Conservation (phyloP, 2,888 invertebrate species). For the Dendrolimus pini region DNA sequence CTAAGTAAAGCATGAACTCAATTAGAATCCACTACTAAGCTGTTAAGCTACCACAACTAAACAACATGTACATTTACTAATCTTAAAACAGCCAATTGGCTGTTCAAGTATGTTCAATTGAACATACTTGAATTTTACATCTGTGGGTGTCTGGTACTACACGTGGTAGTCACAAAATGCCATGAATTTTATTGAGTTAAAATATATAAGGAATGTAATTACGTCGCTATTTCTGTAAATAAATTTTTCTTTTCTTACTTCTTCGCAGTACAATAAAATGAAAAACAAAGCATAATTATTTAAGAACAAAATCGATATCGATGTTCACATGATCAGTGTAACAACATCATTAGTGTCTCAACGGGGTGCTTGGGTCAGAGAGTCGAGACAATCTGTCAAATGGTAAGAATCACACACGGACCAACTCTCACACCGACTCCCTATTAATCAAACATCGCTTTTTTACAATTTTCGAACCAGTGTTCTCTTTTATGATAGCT, state of each 20-base stretch:
- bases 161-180: too few relatives aligned
- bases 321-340: slow-evolving; percentile 24
- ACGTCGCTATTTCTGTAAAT: too few relatives aligned
- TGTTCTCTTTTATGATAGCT: slow-evolving; percentile 69
- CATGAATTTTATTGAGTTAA: too few relatives aligned
- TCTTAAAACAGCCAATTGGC: too few relatives aligned
- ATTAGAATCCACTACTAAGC: not conserved
- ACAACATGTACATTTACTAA: too few relatives aligned
- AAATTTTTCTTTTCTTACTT: too few relatives aligned
- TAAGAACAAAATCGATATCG: slow-evolving; percentile 39
- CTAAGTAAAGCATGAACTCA: not conserved
- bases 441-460: slow-evolving; percentile 75
- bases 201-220: too few relatives aligned
- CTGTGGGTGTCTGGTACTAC: too few relatives aligned
- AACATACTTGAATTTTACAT: not conserved
- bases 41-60: too few relatives aligned
- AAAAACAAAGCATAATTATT: too few relatives aligned
- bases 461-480: slow-evolving; percentile 68
- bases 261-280: too few relatives aligned
- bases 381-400: slow-evolving; percentile 76
- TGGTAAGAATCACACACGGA: slow-evolving; percentile 70
- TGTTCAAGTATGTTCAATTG: too few relatives aligned
- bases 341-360: slow-evolving; percentile 63
- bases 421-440: slow-evolving; percentile 52
- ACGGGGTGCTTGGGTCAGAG: slow-evolving; percentile 70